phyloP scores from a whole-genome alignment of 2,888 invertebrate species.

The Thysanoteuthis rhombus region DNA sequence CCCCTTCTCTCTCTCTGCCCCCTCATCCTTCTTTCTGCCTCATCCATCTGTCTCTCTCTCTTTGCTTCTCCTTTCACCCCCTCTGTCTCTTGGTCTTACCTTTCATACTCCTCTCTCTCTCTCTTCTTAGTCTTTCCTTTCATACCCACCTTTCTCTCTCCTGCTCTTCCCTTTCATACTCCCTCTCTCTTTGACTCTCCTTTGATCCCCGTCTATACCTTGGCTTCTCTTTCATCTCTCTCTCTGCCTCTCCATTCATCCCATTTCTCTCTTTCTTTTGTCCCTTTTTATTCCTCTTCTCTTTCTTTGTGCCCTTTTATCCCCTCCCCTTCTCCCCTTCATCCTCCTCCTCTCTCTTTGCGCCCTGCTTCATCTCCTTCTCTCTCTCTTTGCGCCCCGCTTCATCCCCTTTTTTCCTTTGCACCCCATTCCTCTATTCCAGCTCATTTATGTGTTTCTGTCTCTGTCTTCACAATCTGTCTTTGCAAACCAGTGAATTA shows the following conservation, averaged over 20 bases:
- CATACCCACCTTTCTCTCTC: neutral
- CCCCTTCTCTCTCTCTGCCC: neutral
- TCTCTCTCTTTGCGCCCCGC: no score
- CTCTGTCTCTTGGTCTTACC: neutral
- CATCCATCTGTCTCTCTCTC: constrained; percentile 34
- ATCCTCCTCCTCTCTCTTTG: neutral
- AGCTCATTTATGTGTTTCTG: no score
- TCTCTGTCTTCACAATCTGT: no score
- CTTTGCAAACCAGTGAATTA: no score
- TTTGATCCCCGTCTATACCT: constrained; percentile 34
- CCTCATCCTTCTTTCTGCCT: neutral
- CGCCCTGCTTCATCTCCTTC: neutral
- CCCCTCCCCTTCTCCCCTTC: neutral
- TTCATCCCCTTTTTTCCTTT: no score
- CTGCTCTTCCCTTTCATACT: constrained; percentile 32
- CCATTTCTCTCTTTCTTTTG: no score
- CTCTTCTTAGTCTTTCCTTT: neutral
- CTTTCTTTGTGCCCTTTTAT: no score
- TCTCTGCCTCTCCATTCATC: neutral
- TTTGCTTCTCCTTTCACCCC: constrained; percentile 34
- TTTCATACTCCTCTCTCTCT: neutral
- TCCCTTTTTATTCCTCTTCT: neutral
- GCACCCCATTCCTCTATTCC: no score
- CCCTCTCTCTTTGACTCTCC: constrained; percentile 34
- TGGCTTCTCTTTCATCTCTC: neutral